phyloP scores from a whole-genome alignment of 2,113 vertebrate genomes.

The Diphyllodes magnificus region DNA sequence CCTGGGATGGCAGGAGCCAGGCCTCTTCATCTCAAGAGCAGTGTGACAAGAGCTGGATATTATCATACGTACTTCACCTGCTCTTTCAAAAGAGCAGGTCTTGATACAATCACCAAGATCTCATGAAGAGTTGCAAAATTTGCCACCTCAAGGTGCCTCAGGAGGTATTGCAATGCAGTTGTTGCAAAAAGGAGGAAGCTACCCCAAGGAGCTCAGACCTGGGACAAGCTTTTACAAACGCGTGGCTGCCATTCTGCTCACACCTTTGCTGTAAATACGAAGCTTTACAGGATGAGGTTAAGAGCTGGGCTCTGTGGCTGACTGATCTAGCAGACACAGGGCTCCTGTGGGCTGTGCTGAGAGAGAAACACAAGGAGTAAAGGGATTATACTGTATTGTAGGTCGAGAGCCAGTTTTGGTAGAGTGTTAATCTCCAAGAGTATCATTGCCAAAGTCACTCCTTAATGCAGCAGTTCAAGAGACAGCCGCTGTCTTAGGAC shows the following conservation, averaged over 20 bases:
- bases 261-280: neutral
- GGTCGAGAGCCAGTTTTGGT: conserved; percentile 2
- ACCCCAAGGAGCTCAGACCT: neutral
- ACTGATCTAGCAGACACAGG: neutral
- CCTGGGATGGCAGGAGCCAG: neutral
- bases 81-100: neutral
- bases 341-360: neutral
- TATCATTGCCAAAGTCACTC: conserved; percentile 37
- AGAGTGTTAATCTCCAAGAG: conserved; percentile 29
- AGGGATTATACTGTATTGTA: neutral
- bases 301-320: neutral
- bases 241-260: neutral
- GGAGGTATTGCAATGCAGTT: neutral
- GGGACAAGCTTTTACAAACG: neutral
- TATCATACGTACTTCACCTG: neutral
- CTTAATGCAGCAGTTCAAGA: conserved; percentile 6
- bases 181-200: neutral
- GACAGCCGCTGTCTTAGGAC: conserved; percentile 2
- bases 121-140: neutral
- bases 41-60: neutral
- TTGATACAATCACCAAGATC: neutral
- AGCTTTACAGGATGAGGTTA: neutral
- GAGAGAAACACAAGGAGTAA: neutral
- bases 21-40: neutral
- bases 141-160: neutral